Percentiles rank a stretch among this genome's conserved stretches.
These are phyloP conservation scores for Gryon sp. DNA, from an alignment of 1,140 invertebrate genomes.

Conservation along the genomic window DNA sequence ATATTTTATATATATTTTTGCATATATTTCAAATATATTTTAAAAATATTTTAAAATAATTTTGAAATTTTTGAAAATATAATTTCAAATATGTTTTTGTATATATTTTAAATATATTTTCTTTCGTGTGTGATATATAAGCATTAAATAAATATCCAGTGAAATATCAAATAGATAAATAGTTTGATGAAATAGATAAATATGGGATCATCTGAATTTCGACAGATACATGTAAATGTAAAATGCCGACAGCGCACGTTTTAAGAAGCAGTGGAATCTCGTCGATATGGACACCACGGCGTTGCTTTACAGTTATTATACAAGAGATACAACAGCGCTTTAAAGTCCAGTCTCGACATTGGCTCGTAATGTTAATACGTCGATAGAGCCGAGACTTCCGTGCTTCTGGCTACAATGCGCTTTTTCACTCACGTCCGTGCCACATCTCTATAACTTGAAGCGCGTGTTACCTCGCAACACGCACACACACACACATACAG, in stretches of 20 bases:
- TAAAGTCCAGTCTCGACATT: constrained; percentile 75
- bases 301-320: constrained; percentile 79
- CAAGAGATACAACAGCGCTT: constrained; percentile 74
- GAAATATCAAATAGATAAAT: too few species aligned
- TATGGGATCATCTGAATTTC: too few species aligned
- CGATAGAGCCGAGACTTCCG: constrained; percentile 74
- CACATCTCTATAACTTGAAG: constrained; percentile 38
- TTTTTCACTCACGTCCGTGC: constrained; percentile 60
- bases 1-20: too few species aligned
- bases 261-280: constrained; percentile 55
- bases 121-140: too few species aligned
- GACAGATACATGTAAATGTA: too few species aligned
- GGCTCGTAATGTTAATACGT: constrained; percentile 77
- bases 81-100: too few species aligned
- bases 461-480: constrained; percentile 39
- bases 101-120: too few species aligned
- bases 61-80: too few species aligned
- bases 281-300: constrained; percentile 75
- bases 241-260: constrained; percentile 23
- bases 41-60: too few species aligned
- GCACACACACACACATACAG: constrained; percentile 20
- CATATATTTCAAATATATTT: too few species aligned
- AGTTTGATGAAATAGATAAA: too few species aligned
- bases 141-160: too few species aligned
- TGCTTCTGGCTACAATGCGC: constrained; percentile 72